Evolutionary conservation across 53 echinoderm and acorn worm species (phyloP).

Genomic region (Actinopyga echinites): DNA sequence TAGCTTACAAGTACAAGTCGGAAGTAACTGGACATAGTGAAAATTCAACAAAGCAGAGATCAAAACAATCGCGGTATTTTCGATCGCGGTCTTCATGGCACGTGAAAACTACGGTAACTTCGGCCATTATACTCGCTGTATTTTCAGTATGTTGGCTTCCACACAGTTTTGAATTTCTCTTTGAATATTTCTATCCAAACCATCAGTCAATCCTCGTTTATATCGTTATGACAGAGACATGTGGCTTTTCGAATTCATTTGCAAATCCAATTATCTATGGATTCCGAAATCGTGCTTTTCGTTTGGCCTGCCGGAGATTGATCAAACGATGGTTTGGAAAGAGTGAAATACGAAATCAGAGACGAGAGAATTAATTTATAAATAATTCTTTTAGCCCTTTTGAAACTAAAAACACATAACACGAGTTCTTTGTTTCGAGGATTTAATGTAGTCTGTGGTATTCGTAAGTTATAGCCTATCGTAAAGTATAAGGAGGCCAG

Average conservation of each 20-base stretch:
- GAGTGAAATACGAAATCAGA: no score
- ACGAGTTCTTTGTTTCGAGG: no score
- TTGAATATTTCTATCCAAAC: background rate
- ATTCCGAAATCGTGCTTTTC: background rate
- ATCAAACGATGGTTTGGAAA: background rate
- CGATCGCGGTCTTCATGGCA: constrained; percentile 5
- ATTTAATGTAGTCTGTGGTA: no score
- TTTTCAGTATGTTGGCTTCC: constrained; percentile 21
- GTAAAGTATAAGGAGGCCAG: no score
- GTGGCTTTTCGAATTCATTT: background rate
- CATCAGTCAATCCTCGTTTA: background rate
- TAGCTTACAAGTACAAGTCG: constrained; percentile 12
- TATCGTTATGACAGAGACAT: background rate
- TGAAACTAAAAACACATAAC: no score
- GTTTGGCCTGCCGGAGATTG: background rate
- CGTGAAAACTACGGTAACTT: constrained; percentile 3
- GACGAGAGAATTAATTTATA: no score
- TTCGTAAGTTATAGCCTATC: no score
- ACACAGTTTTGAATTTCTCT: constrained; percentile 15
- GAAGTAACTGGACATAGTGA: background rate
- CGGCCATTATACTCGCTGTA: constrained; percentile 3
- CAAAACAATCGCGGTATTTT: background rate
- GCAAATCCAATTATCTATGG: constrained; percentile 20
- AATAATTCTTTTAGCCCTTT: no score
- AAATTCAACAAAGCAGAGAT: background rate